phyloP scores from a whole-genome alignment of 2,113 vertebrate genomes.

The Pao palembangensis region DNA sequence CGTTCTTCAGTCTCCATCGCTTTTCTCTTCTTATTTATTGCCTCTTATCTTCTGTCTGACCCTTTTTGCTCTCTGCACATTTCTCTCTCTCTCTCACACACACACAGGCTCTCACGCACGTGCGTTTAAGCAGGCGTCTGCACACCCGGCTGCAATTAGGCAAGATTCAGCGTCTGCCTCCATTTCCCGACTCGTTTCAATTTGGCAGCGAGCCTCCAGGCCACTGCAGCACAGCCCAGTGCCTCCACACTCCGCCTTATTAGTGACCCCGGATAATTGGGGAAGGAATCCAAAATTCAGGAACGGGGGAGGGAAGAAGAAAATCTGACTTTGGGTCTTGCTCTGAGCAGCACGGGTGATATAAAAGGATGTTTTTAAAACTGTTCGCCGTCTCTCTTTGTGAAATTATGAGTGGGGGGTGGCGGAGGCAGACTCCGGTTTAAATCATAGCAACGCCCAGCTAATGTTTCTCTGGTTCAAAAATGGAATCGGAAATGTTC shows the following conservation, averaged over 20 bases:
- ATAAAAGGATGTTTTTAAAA: slow-evolving; percentile 59
- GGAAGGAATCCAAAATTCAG: slow-evolving; percentile 43
- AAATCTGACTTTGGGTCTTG: slow-evolving; percentile 27
- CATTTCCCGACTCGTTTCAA: slow-evolving; percentile 59
- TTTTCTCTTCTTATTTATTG: slow-evolving; percentile 31
- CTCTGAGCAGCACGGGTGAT: slow-evolving; percentile 36
- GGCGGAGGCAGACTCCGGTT: slow-evolving; percentile 32
- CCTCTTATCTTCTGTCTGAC: slow-evolving; percentile 35
- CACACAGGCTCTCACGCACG: slow-evolving; percentile 2
- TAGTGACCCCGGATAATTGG: slow-evolving; percentile 73
- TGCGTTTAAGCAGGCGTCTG: slow-evolving; percentile 32
- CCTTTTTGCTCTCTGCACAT: slow-evolving; percentile 24
- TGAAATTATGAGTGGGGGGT: slow-evolving; percentile 11
- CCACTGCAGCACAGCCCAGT: slow-evolving; percentile 62
- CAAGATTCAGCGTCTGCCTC: slow-evolving; percentile 54
- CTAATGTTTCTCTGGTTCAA: slow-evolving; percentile 52
- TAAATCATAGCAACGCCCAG: slow-evolving; percentile 39
- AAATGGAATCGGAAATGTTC: slow-evolving; percentile 55
- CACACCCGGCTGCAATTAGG: slow-evolving; percentile 56
- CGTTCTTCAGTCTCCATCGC: slow-evolving; percentile 30
- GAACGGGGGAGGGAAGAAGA: neutral
- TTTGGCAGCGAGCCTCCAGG: slow-evolving; percentile 64
- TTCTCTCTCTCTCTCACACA: slow-evolving; percentile 9
- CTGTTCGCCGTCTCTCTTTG: slow-evolving; percentile 11
- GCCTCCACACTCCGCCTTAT: slow-evolving; percentile 62